Conservation (phyloP, 1,140 invertebrate genomes). For the Hyles vespertilio region DNA sequence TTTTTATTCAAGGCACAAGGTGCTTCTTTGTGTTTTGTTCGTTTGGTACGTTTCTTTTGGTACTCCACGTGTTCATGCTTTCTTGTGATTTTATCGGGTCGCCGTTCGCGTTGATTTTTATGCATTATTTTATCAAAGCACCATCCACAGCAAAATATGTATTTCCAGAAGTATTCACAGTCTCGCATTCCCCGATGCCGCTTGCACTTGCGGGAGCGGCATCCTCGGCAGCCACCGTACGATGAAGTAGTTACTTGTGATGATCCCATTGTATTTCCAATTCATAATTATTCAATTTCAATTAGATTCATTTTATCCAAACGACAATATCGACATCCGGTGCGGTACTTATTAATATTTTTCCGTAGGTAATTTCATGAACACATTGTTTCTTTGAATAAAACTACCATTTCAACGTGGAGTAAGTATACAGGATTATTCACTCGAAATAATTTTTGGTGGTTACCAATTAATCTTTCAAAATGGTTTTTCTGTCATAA, state of each 20-base stretch:
- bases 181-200: neutral
- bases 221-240: neutral
- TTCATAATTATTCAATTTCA: neutral
- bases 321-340: no score
- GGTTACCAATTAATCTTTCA: no score
- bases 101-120: neutral
- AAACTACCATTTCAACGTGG: no score
- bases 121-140: neutral
- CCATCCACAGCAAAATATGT: conserved; percentile 5
- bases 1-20: neutral
- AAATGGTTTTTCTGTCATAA: no score
- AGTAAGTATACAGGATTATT: no score
- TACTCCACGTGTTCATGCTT: conserved; percentile 2
- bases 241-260: neutral
- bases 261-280: neutral
- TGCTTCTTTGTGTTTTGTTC: neutral
- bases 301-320: neutral
- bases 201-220: neutral
- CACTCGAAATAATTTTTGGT: no score
- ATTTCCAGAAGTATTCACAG: conserved; percentile 7
- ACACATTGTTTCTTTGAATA: no score
- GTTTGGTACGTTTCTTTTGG: neutral
- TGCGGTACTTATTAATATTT: no score
- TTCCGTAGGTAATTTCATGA: no score
- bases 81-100: conserved; percentile 2